Percentiles rank a stretch among this genome's conserved stretches.
These are phyloP conservation scores for Hemistola chrysoprasaria DNA, from an alignment of 2,888 invertebrate genomes.

Conservation along the genomic window DNA sequence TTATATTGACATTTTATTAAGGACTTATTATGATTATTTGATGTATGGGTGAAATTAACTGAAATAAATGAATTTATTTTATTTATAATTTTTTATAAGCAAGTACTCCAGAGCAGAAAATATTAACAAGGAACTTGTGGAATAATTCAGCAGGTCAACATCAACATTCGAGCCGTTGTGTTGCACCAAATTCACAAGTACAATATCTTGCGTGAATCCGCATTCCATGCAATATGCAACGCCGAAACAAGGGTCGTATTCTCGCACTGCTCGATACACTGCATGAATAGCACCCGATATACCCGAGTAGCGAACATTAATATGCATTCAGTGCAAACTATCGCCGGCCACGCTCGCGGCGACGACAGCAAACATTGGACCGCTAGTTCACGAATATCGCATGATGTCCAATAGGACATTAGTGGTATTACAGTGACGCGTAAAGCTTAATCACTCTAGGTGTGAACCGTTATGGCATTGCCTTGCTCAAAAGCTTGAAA, in stretches of 20 bases:
- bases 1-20: too few relatives aligned
- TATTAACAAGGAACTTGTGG: too few relatives aligned
- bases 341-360: constrained; percentile 41
- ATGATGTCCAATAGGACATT: constrained; percentile 33
- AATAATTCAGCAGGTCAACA: background rate
- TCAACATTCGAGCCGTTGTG: constrained; percentile 6
- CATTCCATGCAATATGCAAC: constrained; percentile 25
- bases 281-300: constrained; percentile 39
- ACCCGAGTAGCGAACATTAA: constrained; percentile 43
- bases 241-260: constrained; percentile 23
- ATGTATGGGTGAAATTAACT: too few relatives aligned
- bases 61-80: too few relatives aligned
- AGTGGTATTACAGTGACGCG: constrained; percentile 5
- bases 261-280: constrained; percentile 30
- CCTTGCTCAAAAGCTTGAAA: too few relatives aligned
- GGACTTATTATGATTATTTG: too few relatives aligned
- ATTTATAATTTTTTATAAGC: too few relatives aligned
- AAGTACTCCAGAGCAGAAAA: too few relatives aligned
- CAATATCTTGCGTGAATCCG: constrained; percentile 15
- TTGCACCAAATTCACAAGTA: constrained; percentile 11
- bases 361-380: constrained; percentile 37
- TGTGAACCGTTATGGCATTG: too few relatives aligned
- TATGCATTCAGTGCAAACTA: constrained; percentile 62
- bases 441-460: too few relatives aligned
- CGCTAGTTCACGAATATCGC: constrained; percentile 20